Conservation (phyloP, 2,113 vertebrate species). For the Aramus guarauna region DNA sequence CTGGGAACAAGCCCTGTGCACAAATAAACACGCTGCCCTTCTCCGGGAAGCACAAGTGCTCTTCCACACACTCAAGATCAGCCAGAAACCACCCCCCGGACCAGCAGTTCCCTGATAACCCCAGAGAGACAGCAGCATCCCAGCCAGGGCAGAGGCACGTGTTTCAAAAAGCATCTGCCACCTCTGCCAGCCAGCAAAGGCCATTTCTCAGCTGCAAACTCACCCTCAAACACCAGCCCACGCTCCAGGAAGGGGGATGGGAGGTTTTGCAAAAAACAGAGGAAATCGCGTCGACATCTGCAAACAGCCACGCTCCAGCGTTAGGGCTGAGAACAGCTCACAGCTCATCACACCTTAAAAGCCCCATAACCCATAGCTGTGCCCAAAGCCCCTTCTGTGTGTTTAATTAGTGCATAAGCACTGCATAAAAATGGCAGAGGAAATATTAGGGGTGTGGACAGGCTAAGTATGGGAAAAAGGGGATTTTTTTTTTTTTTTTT, state of each 20-base stretch:
- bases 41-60: neutral
- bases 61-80: neutral
- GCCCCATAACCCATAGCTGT: neutral
- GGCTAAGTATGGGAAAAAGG: neutral
- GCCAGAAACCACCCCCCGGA: neutral
- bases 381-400: neutral
- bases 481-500: neutral
- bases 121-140: neutral
- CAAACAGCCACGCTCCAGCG: fast-evolving
- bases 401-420: neutral
- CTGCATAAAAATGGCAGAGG: neutral
- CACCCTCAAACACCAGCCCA: neutral
- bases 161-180: neutral
- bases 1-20: neutral
- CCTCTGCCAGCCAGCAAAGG: neutral
- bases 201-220: neutral
- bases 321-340: neutral
- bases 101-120: neutral
- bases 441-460: neutral
- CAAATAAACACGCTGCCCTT: neutral
- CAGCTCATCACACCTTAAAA: neutral
- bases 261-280: neutral
- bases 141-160: neutral
- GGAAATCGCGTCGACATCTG: neutral
- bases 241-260: fast-evolving